phyloP scores from a whole-genome alignment of 2,797 vertebrate species.

The Alectoris magna region DNA sequence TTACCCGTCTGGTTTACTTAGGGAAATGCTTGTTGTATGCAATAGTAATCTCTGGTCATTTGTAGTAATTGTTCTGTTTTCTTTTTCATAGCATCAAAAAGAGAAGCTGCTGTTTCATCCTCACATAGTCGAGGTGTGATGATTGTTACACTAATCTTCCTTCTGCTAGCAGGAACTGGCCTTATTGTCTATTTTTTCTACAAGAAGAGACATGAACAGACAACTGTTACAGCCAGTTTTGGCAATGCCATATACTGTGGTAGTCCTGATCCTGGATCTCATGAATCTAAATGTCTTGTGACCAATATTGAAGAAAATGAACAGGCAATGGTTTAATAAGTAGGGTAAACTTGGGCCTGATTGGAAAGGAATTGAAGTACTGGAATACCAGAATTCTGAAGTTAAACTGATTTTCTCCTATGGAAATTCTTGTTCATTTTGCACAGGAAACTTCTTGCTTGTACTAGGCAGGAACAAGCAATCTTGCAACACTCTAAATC shows the following conservation, averaged over 20 bases:
- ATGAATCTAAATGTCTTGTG: slow-evolving; percentile 86
- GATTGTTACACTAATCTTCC: slow-evolving; percentile 25
- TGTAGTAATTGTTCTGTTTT: background rate
- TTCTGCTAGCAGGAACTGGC: slow-evolving; percentile 43
- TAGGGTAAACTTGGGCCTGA: background rate
- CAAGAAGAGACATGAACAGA: slow-evolving; percentile 16
- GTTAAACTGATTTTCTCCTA: background rate
- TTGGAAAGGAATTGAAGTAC: background rate
- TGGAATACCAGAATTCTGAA: background rate
- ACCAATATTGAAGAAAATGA: slow-evolving; percentile 89
- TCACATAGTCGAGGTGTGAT: background rate
- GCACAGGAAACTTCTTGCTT: background rate
- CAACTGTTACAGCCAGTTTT: slow-evolving; percentile 64
- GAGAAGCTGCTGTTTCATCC: background rate
- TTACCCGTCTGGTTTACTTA: background rate
- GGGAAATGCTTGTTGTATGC: background rate
- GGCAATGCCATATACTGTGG: slow-evolving; percentile 86
- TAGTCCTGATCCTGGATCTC: slow-evolving; percentile 63
- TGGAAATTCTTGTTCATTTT: slow-evolving; percentile 15
- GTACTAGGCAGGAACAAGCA: background rate
- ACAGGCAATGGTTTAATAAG: slow-evolving; percentile 66
- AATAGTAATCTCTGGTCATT: background rate
- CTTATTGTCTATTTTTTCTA: slow-evolving; percentile 49
- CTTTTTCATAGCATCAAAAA: slow-evolving; percentile 20
- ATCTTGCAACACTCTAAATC: background rate